Evolutionary conservation across 2,888 invertebrate genomes (phyloP).

Genomic region (Andrena bucephala): DNA sequence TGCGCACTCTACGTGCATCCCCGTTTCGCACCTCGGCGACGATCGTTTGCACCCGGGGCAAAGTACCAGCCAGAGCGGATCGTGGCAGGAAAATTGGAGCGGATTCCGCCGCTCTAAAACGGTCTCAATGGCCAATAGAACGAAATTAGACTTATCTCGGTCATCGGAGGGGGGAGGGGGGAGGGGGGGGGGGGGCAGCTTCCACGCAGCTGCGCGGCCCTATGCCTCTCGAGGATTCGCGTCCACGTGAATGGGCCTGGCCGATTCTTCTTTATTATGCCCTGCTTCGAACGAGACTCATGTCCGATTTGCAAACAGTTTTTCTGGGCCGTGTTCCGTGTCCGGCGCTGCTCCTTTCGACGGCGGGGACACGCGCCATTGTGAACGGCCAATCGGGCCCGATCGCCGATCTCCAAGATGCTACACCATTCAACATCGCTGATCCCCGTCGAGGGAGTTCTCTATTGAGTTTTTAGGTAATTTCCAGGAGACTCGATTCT

Average conservation of each 20-base stretch:
- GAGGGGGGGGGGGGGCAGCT: conserved; percentile 25
- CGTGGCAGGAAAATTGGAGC: conserved; percentile 79
- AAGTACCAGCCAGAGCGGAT: conserved; percentile 8
- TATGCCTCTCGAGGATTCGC: conserved; percentile 29
- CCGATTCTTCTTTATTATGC: conserved; percentile 50
- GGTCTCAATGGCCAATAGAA: conserved; percentile 65
- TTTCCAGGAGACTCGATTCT: conserved; percentile 54
- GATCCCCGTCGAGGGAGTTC: conserved; percentile 40
- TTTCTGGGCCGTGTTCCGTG: conserved; percentile 38
- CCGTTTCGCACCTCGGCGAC: conserved; percentile 63
- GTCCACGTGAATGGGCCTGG: conserved; percentile 50
- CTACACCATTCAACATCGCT: conserved; percentile 56
- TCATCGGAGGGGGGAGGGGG: conserved; percentile 71
- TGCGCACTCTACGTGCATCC: conserved; percentile 2
- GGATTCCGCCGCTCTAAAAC: conserved; percentile 73
- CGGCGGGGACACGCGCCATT: conserved; percentile 70
- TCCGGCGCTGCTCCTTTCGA: conserved; percentile 75
- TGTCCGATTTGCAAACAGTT: conserved; percentile 79
- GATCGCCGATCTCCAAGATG: conserved; percentile 60
- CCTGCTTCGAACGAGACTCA: conserved; percentile 37
- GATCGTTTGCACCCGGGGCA: conserved; percentile 6
- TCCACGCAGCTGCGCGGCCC: conserved; percentile 47
- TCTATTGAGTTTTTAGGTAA: conserved; percentile 56
- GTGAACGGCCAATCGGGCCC: conserved; percentile 65
- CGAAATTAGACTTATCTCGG: conserved; percentile 84